These are phyloP conservation scores for Liodrosophila aerea DNA, from an alignment of 2,888 invertebrate genomes.

Conservation along the genomic window DNA sequence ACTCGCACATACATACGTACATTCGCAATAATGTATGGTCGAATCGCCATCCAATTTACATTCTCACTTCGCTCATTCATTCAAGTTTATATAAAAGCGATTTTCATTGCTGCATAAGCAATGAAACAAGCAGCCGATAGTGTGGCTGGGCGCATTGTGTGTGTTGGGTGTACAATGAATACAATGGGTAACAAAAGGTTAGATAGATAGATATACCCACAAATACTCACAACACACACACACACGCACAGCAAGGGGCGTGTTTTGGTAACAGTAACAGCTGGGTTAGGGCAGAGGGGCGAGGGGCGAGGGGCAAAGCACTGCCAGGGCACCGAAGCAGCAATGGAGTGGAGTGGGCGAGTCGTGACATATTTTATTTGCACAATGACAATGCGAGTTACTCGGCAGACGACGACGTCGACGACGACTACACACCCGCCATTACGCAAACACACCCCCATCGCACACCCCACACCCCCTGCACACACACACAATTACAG, in stretches of 20 bases:
- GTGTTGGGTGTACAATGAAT: slow-evolving; percentile 56
- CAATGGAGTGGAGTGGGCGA: slow-evolving; percentile 60
- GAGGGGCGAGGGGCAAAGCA: slow-evolving; percentile 24
- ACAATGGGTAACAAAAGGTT: slow-evolving; percentile 76
- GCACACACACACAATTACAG: slow-evolving; percentile 22
- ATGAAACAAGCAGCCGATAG: slow-evolving; percentile 48
- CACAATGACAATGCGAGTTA: slow-evolving; percentile 78
- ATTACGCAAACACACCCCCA: slow-evolving; percentile 73
- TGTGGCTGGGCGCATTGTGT: slow-evolving; percentile 64
- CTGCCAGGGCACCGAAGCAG: slow-evolving; percentile 32
- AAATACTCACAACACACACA: slow-evolving; percentile 28
- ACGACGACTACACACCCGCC: slow-evolving; percentile 57
- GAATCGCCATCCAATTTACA: slow-evolving; percentile 41
- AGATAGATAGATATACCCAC: slow-evolving; percentile 35
- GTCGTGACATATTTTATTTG: slow-evolving; percentile 80
- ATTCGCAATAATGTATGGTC: not conserved
- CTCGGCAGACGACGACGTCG: slow-evolving; percentile 51
- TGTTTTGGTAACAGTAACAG: slow-evolving; percentile 49
- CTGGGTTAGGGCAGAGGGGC: slow-evolving; percentile 4
- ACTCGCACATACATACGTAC: too few relatives aligned
- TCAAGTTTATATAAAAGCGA: slow-evolving; percentile 71
- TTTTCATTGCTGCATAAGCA: slow-evolving; percentile 41
- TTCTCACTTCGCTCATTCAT: slow-evolving; percentile 42
- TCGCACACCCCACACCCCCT: slow-evolving; percentile 27
- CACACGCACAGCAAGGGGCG: slow-evolving; percentile 48